Percentiles rank a stretch among this genome's conserved stretches.
phyloP scores from a whole-genome alignment of 2,888 invertebrate genomes.

The Sericinus montela region DNA sequence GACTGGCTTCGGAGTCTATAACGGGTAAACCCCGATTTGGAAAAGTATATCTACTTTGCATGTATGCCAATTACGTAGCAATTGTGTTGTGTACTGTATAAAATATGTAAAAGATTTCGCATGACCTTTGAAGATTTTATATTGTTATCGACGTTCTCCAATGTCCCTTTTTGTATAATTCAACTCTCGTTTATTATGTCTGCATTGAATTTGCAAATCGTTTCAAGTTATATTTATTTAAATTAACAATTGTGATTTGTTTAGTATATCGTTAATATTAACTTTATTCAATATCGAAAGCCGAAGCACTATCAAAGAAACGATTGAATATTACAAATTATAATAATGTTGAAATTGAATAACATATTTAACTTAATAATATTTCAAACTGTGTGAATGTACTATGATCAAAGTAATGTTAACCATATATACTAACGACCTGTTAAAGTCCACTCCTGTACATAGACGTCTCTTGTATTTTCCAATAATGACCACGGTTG shows the following conservation, averaged over 20 bases:
- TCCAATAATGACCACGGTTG: no score
- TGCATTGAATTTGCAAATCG: not conserved
- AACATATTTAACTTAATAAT: no score
- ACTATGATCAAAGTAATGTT: no score
- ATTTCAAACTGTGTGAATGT: no score
- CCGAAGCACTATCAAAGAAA: not conserved
- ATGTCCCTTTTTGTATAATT: constrained; percentile 4
- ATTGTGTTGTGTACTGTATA: not conserved
- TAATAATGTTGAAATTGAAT: no score
- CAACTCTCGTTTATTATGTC: constrained; percentile 3
- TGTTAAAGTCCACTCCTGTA: no score
- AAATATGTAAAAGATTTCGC: constrained; percentile 1
- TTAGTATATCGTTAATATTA: not conserved
- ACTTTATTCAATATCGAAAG: not conserved
- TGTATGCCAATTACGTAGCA: not conserved
- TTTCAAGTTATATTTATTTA: not conserved
- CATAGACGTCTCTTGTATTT: no score
- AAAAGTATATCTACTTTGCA: not conserved
- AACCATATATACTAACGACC: no score
- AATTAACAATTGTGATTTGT: not conserved
- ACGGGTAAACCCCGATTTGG: not conserved
- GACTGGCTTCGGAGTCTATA: not conserved
- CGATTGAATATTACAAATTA: no score
- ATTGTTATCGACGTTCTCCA: constrained; percentile 1
- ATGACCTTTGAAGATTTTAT: constrained; percentile 3